Evolutionary conservation across 2,797 vertebrate genomes (phyloP), one percentile per base, ranked within the genome.

Genomic region (Megalops cyprinoides): DNA sequence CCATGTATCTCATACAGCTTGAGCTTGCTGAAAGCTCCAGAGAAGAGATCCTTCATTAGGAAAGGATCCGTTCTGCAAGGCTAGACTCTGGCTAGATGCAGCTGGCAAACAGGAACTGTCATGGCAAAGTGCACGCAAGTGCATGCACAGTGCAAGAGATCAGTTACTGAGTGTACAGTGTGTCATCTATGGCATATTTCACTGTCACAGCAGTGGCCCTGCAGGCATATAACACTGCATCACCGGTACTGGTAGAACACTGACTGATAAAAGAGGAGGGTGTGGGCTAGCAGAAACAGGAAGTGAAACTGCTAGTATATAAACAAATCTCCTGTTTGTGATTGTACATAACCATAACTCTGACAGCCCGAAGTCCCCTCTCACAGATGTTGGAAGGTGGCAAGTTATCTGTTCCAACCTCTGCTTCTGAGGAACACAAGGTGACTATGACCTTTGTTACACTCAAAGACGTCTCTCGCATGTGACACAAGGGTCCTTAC

Each of bases 381-480:
- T 10, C n/a, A 62, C 58, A 62, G 25, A 12, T 31, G 28, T 62
- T 62, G 9, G 9, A 31, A 7, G 25, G 56, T 12, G n/a, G n/a
- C 7, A 8, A 31, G 25, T 74, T 56, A 44, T 62, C 18, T 76
- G 8, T 60, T 74, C 85, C 48, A 58, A 31, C 75, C 65, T 79
- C 42, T 77, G 82, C 83, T 82, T 73, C 51, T 71, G n/a, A 55
- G 87, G 79, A 81, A 76, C 77, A 82, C 15, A 84, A 58, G 82
- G 82, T 87, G 81, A 84, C 79, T 77, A 39, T 82, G 81, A 34
- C 77, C 80, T 12, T n/a, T 1, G 3, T 6, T 10, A 28, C 9
- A 12, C 58, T 12, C 58, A 62, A 62, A 28, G 58, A 25, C 28
- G 58, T 62, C 58, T 62, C 28, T 62, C 31, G 8, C 15, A 3